These are phyloP conservation scores for Drosophila kanapiae DNA, from an alignment of 1,140 invertebrate genomes.

Conservation along the genomic window DNA sequence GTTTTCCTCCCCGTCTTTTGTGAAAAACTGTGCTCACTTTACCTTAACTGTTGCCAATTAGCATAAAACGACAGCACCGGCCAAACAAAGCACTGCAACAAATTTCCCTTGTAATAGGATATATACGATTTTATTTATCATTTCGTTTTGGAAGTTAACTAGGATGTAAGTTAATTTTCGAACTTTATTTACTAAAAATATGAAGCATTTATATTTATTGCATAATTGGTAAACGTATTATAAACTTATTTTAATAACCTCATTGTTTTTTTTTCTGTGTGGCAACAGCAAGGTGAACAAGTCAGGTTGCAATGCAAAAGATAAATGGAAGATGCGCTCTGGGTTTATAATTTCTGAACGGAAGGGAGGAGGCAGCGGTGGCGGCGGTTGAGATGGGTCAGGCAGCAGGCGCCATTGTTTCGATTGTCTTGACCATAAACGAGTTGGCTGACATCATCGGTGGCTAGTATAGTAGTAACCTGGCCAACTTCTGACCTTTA, in stretches of 20 bases:
- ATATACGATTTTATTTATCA: not conserved
- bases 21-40: conserved; percentile 64
- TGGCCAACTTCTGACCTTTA: conserved; percentile 73
- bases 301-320: conserved; percentile 67
- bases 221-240: too few species aligned
- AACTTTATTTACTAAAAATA: not conserved
- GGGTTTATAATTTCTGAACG: conserved; percentile 21
- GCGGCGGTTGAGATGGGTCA: conserved; percentile 17
- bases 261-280: not conserved
- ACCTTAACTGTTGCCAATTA: conserved; percentile 70
- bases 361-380: not conserved
- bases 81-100: conserved; percentile 17
- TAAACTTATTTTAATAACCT: too few species aligned
- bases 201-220: not conserved
- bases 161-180: not conserved
- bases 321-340: conserved; percentile 72
- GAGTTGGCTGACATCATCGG: conserved; percentile 63
- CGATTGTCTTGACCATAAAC: conserved; percentile 55
- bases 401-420: conserved; percentile 66
- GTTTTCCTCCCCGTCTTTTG: conserved; percentile 25
- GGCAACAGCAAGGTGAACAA: conserved; percentile 63
- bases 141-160: not conserved
- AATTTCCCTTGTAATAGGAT: not conserved
- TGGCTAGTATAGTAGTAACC: conserved; percentile 29
- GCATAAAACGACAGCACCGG: conserved; percentile 55